These are phyloP conservation scores for Ailurus styani DNA, from an alignment of 2,113 vertebrate genomes.

Conservation along the genomic window DNA sequence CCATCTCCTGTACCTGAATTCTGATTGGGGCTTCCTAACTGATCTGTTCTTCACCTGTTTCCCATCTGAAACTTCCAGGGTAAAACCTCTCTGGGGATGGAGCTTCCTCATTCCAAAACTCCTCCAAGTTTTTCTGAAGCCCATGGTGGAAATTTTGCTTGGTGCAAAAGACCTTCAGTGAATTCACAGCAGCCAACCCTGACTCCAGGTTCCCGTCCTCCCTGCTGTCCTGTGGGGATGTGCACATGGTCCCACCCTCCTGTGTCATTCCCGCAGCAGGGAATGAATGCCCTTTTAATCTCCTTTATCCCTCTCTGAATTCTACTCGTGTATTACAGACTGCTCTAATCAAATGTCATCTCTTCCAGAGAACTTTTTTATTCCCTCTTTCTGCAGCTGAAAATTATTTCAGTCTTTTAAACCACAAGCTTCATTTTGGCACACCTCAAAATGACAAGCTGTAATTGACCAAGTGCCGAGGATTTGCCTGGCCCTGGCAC, in stretches of 20 bases:
- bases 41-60: neutral
- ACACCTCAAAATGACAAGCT: neutral
- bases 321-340: neutral
- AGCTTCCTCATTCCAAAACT: neutral
- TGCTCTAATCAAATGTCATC: constrained; percentile 5
- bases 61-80: neutral
- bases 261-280: neutral
- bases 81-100: neutral
- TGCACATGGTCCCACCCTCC: neutral
- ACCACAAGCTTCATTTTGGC: neutral
- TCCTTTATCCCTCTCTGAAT: neutral
- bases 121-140: neutral
- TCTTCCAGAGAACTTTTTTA: neutral
- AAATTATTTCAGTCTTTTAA: constrained; percentile 1
- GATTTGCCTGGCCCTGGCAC: neutral
- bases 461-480: neutral
- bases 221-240: rapidly evolving
- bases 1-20: neutral
- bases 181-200: rapidly evolving
- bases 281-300: neutral
- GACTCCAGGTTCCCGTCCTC: neutral
- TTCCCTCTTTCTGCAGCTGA: neutral
- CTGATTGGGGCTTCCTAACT: neutral
- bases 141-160: neutral
- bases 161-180: neutral